These are phyloP conservation scores for Mycetomoellerius zeteki DNA, from an alignment of 1,140 invertebrate species.

Conservation along the genomic window DNA sequence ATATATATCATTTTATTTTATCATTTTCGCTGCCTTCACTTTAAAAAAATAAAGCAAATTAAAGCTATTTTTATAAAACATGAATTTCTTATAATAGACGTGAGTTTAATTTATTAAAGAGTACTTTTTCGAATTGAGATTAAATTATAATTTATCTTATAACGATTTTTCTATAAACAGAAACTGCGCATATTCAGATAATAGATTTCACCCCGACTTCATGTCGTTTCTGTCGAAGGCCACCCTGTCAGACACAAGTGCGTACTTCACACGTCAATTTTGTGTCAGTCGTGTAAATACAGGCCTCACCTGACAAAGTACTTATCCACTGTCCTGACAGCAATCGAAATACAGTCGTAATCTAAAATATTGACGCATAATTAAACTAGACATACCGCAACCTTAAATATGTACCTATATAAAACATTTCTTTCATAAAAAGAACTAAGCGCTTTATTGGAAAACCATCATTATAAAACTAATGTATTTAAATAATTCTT, in stretches of 20 bases:
- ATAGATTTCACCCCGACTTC: constrained; percentile 46
- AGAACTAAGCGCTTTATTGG: not conserved
- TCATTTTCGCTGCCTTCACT: not conserved
- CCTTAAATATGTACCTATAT: not conserved
- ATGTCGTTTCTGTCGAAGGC: constrained; percentile 46
- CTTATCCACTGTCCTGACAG: constrained; percentile 38
- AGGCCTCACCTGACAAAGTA: constrained; percentile 71
- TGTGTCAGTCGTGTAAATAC: constrained; percentile 77
- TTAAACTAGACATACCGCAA: not conserved
- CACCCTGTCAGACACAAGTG: constrained; percentile 78
- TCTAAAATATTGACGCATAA: constrained; percentile 34
- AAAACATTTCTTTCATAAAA: not conserved
- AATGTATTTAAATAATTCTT: not conserved
- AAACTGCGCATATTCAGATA: constrained; percentile 39
- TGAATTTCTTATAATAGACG: not conserved
- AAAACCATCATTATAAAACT: not conserved
- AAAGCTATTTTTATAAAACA: not conserved
- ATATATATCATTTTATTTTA: not conserved
- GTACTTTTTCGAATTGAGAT: constrained; percentile 8
- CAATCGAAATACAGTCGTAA: constrained; percentile 28
- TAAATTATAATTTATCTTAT: not conserved
- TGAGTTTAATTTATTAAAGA: not conserved
- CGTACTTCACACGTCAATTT: constrained; percentile 85
- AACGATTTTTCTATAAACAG: constrained; percentile 43
- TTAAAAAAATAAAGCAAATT: not conserved